These are phyloP conservation scores for Macrosteles quadrilineatus DNA, from an alignment of 1,140 invertebrate species.

Conservation along the genomic window DNA sequence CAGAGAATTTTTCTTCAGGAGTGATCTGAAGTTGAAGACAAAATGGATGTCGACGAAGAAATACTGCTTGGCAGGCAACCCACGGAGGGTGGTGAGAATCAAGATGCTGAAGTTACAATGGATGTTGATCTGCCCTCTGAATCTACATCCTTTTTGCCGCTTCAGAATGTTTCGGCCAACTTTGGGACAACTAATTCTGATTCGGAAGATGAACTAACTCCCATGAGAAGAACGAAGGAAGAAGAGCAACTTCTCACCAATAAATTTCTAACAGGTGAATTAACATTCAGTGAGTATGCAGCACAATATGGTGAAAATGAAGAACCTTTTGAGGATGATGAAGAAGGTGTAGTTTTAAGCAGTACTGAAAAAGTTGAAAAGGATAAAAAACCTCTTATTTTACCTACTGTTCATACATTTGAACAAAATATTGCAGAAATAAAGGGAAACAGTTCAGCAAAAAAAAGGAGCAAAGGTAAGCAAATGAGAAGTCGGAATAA, in stretches of 20 bases:
- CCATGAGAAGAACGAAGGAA: conserved; percentile 40
- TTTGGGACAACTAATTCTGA: background rate
- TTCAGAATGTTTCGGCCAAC: background rate
- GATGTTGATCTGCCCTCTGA: background rate
- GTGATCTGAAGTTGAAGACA: too few species aligned
- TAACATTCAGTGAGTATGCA: conserved; percentile 68
- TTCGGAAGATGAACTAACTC: conserved; percentile 36
- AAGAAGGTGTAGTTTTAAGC: conserved; percentile 44
- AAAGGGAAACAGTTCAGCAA: background rate
- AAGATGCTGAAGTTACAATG: background rate
- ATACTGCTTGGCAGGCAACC: background rate
- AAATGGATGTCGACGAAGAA: background rate
- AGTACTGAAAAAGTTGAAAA: background rate
- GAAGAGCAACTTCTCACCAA: conserved; percentile 60
- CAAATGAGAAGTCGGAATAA: conserved; percentile 44
- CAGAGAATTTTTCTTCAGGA: too few species aligned
- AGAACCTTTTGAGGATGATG: conserved; percentile 50
- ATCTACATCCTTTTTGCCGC: background rate
- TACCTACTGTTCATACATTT: background rate
- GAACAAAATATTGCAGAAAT: conserved; percentile 7
- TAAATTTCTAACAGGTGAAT: conserved; percentile 67
- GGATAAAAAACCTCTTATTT: background rate
- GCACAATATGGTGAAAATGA: conserved; percentile 57
- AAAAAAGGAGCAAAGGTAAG: conserved; percentile 12
- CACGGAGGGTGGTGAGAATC: background rate